Percentiles rank a stretch among this genome's conserved stretches.
phyloP scores from a whole-genome alignment of 2,888 invertebrate species.

The Trissolcus japonicus region DNA sequence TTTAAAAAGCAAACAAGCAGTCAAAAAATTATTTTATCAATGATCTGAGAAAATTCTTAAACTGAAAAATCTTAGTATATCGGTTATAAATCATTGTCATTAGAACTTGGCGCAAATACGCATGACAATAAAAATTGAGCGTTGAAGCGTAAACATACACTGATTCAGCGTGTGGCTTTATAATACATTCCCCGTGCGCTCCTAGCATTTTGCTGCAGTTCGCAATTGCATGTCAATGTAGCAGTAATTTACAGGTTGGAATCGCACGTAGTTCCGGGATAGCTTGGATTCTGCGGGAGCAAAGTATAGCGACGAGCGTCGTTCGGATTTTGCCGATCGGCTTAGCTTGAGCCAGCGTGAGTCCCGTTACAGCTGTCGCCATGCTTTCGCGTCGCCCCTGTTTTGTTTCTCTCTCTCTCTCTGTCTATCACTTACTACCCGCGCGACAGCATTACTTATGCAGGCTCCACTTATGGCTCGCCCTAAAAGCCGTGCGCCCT shows the following conservation, averaged over 20 bases:
- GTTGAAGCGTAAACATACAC: slow-evolving; percentile 26
- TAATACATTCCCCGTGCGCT: slow-evolving; percentile 42
- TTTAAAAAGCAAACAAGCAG: no score
- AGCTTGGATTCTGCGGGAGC: slow-evolving; percentile 51
- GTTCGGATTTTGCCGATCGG: slow-evolving; percentile 70
- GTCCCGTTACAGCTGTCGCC: slow-evolving; percentile 71
- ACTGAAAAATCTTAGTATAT: no score
- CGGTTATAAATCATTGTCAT: background rate
- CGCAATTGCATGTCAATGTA: slow-evolving; percentile 47
- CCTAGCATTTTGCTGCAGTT: slow-evolving; percentile 32
- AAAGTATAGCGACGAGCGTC: slow-evolving; percentile 56
- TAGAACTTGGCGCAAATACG: background rate
- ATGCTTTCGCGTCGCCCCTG: slow-evolving; percentile 58
- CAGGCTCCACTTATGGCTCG: slow-evolving; percentile 70
- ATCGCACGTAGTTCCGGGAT: slow-evolving; percentile 51
- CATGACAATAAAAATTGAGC: slow-evolving; percentile 27
- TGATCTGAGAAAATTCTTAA: no score
- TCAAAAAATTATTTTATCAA: no score
- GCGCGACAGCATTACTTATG: slow-evolving; percentile 70
- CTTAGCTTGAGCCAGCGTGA: slow-evolving; percentile 73
- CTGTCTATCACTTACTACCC: slow-evolving; percentile 53
- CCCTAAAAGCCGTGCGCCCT: slow-evolving; percentile 65
- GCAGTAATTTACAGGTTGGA: slow-evolving; percentile 56
- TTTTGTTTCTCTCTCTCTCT: slow-evolving; percentile 60
- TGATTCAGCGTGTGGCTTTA: slow-evolving; percentile 39